Percentiles rank a stretch among this genome's conserved stretches.
Conservation (phyloP, 2,888 invertebrate genomes). For the Amiota minor region DNA sequence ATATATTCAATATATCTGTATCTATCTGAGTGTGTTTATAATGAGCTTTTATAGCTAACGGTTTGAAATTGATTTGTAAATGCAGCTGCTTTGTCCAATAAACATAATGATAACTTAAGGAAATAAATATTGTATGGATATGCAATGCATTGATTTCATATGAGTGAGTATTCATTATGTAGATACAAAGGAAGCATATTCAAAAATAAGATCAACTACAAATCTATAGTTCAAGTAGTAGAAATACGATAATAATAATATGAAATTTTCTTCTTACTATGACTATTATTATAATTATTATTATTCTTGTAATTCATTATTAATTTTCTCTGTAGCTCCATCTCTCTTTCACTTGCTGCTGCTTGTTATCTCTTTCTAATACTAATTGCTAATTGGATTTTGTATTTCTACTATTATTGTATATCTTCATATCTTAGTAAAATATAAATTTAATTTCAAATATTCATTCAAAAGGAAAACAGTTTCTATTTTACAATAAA, state of each 20-base stretch:
- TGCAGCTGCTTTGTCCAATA: neutral
- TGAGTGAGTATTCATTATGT: too few species aligned
- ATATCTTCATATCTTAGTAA: too few species aligned
- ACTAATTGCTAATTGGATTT: neutral
- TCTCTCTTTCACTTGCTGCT: too few species aligned
- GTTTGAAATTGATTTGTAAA: slow-evolving; percentile 18
- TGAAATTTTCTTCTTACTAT: neutral
- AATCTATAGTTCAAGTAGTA: too few species aligned
- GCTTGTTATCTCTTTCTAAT: too few species aligned
- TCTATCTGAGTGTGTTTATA: neutral
- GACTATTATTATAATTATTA: slow-evolving; percentile 8
- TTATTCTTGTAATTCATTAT: neutral
- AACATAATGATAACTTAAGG: neutral
- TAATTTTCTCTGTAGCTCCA: neutral
- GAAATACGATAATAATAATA: too few species aligned
- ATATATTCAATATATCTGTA: neutral
- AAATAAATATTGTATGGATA: neutral
- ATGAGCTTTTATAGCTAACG: slow-evolving; percentile 7
- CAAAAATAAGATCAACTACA: too few species aligned
- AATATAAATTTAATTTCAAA: too few species aligned
- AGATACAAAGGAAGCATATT: too few species aligned
- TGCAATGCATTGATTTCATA: too few species aligned
- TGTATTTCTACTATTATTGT: neutral
- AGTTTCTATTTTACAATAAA: too few species aligned
- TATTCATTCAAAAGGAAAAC: too few species aligned